phyloP scores from a whole-genome alignment of 2,797 vertebrate species.

The Rhabdomys pumilio region DNA sequence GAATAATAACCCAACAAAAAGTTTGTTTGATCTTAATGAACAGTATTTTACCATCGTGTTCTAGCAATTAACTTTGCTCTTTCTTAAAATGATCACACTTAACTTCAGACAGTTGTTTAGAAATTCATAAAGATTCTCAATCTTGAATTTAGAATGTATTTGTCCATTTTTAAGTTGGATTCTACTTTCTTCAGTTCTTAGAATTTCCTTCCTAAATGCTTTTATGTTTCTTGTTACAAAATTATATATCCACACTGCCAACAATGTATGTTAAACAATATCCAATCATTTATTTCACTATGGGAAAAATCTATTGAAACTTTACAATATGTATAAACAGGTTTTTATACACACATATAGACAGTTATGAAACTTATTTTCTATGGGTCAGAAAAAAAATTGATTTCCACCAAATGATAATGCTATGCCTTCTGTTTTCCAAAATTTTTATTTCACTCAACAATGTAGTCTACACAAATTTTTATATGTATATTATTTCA shows the following conservation, averaged over 20 bases:
- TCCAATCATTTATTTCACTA: background rate
- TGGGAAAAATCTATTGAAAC: background rate
- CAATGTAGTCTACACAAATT: background rate
- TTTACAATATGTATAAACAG: background rate
- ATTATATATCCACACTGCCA: background rate
- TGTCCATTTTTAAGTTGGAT: slow-evolving; percentile 1
- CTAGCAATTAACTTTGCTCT: background rate
- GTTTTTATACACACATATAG: background rate
- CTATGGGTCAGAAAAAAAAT: background rate
- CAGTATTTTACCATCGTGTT: slow-evolving; percentile 12
- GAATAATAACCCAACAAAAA: background rate
- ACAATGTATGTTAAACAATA: slow-evolving; percentile 3
- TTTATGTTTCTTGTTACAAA: background rate
- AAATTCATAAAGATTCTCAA: background rate
- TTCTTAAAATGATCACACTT: background rate
- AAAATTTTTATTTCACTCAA: background rate
- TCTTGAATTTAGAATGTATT: background rate
- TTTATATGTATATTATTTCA: background rate
- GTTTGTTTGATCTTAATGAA: background rate
- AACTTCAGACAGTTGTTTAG: slow-evolving; percentile 27
- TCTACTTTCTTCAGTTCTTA: background rate
- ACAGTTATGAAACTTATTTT: background rate
- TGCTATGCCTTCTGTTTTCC: background rate
- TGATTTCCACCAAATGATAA: background rate
- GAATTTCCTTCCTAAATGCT: background rate